Percentiles rank a stretch among this genome's conserved stretches.
Evolutionary conservation across 2,888 invertebrate genomes (phyloP).

Genomic region (Hypercompe scribonia): DNA sequence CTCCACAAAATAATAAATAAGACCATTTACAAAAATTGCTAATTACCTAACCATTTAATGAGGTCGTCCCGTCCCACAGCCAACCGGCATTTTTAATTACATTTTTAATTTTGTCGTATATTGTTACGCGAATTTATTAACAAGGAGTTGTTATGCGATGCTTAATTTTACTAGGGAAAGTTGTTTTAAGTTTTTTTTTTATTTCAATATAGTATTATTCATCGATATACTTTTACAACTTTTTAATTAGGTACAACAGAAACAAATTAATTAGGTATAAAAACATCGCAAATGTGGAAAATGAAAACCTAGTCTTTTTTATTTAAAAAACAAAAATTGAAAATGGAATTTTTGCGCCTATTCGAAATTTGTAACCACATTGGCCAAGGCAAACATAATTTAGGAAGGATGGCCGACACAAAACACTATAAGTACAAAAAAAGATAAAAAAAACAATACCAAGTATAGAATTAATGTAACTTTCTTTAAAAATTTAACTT

Average conservation of each 20-base stretch:
- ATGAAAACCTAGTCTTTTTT: conserved; percentile 4
- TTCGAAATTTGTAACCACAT: not conserved
- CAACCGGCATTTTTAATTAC: conserved; percentile 73
- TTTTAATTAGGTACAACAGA: conserved; percentile 38
- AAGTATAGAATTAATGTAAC: not conserved
- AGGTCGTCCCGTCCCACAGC: conserved; percentile 68
- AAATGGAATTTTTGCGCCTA: not conserved
- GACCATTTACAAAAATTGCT: conserved; percentile 81
- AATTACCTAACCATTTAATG: conserved; percentile 82
- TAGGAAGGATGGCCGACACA: too few relatives aligned
- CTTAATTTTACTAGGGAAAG: conserved; percentile 36
- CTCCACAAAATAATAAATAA: conserved; percentile 76
- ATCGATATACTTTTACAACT: conserved; percentile 28
- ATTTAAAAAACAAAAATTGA: conserved; percentile 3
- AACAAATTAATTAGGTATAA: conserved; percentile 41
- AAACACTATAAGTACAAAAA: too few relatives aligned
- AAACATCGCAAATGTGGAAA: conserved; percentile 16
- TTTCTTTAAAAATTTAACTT: too few relatives aligned
- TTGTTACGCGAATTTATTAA: conserved; percentile 49
- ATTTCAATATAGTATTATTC: conserved; percentile 35
- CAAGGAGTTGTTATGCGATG: conserved; percentile 35
- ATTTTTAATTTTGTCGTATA: conserved; percentile 71
- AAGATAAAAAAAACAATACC: not conserved
- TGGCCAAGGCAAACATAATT: not conserved
- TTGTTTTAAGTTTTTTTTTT: conserved; percentile 6